These are phyloP conservation scores for Amphipyra tragopoginis DNA, from an alignment of 2,888 invertebrate species.

Conservation along the genomic window DNA sequence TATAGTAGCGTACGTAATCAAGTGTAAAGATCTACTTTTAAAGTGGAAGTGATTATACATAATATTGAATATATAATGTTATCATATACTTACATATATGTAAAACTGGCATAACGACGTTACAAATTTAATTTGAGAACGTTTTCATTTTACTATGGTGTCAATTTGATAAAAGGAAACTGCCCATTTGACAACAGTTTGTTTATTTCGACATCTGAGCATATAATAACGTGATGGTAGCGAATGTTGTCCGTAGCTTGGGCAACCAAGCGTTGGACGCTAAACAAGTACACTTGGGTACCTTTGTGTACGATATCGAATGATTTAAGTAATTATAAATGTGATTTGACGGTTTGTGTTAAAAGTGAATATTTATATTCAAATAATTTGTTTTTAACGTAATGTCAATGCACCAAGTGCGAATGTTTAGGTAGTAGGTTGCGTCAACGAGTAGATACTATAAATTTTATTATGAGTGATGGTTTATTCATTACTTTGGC, in stretches of 20 bases:
- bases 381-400: slow-evolving; percentile 68
- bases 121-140: slow-evolving; percentile 83
- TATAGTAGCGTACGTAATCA: slow-evolving; percentile 82
- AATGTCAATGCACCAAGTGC: slow-evolving; percentile 86
- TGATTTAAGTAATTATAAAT: slow-evolving; percentile 69
- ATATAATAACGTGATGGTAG: slow-evolving; percentile 16
- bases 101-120: slow-evolving; percentile 72
- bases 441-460: slow-evolving; percentile 80
- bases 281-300: slow-evolving; percentile 38
- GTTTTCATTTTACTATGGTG: slow-evolving; percentile 71
- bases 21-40: slow-evolving; percentile 81
- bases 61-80: slow-evolving; percentile 70
- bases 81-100: slow-evolving; percentile 67
- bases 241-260: slow-evolving; percentile 17
- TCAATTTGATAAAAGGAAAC: slow-evolving; percentile 58
- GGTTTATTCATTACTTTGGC: slow-evolving; percentile 70
- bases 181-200: slow-evolving; percentile 50
- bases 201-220: slow-evolving; percentile 35
- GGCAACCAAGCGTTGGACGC: slow-evolving; percentile 46
- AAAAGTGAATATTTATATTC: slow-evolving; percentile 74
- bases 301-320: slow-evolving; percentile 50
- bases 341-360: slow-evolving; percentile 81
- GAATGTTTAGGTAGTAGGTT: slow-evolving; percentile 76
- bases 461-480: slow-evolving; percentile 68
- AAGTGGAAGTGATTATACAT: slow-evolving; percentile 80